These are phyloP conservation scores for Aurelia sp. DNA, from an alignment of 30 jellyfish, hydroid and myxozoan genomes.

Conservation along the genomic window DNA sequence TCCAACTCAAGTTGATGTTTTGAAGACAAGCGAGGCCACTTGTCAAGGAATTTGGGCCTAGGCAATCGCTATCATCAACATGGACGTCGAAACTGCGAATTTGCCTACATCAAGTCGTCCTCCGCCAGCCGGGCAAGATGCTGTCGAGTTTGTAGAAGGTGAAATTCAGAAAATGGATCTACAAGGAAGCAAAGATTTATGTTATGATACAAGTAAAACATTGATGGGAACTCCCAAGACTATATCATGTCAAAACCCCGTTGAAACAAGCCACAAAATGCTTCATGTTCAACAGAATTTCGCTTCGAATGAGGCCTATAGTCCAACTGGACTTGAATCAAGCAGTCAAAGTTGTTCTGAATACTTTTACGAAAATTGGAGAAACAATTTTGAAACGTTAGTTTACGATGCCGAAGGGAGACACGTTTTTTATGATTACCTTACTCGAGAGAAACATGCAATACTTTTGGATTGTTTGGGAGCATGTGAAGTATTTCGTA, in stretches of 20 bases:
- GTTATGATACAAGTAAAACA: conserved; percentile 39
- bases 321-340: conserved; percentile 5
- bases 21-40: conserved; percentile 8
- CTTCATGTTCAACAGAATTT: conserved; percentile 12
- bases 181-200: conserved; percentile 36
- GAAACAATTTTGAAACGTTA: conserved; percentile 58
- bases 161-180: conserved; percentile 36
- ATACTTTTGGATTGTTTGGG: conserved; percentile 75
- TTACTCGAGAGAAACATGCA: conserved; percentile 56
- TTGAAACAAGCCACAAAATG: conserved; percentile 20
- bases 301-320: conserved; percentile 15
- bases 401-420: conserved; percentile 70
- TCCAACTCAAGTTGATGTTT: conserved; percentile 6
- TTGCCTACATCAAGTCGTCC: conserved; percentile 88
- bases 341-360: conserved; percentile 1
- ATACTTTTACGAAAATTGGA: conserved; percentile 71
- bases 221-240: conserved; percentile 52
- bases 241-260: conserved; percentile 52
- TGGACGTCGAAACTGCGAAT: conserved; percentile 67
- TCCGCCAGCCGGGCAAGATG: conserved; percentile 94
- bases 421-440: conserved; percentile 64
- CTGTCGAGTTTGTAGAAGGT: conserved; percentile 67
- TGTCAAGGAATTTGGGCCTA: conserved; percentile 55
- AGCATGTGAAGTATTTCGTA: conserved; percentile 70
- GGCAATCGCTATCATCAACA: conserved; percentile 33